Evolutionary conservation across 2,797 vertebrate genomes (phyloP).

Genomic region (Sebastes nivosus): DNA sequence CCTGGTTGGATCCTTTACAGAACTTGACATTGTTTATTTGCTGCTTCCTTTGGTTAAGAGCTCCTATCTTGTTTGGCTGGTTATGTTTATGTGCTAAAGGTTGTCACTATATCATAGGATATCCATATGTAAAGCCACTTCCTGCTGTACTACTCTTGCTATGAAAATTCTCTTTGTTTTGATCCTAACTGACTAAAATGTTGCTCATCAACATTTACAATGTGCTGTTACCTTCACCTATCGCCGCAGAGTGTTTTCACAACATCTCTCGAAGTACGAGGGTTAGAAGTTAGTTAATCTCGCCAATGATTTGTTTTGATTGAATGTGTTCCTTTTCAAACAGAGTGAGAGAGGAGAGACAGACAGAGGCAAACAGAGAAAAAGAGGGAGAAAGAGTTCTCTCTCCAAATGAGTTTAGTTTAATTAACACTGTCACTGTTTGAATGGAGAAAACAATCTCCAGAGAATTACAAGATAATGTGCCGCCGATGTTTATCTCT

Average conservation of each 20-base stretch:
- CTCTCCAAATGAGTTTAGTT: constrained; percentile 41
- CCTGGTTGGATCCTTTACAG: no score
- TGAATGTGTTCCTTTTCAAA: constrained; percentile 37
- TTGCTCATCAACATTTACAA: background rate
- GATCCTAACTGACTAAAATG: background rate
- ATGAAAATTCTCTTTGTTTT: background rate
- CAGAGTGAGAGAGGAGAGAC: background rate
- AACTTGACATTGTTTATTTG: no score
- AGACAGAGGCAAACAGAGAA: constrained; percentile 12
- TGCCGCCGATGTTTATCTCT: constrained; percentile 44
- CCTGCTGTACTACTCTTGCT: background rate
- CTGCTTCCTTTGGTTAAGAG: no score
- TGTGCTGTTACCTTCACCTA: background rate
- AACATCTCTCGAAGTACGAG: background rate
- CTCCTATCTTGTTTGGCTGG: no score
- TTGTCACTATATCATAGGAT: background rate
- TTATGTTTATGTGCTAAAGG: background rate
- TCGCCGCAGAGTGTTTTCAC: background rate
- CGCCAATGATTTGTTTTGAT: constrained; percentile 37
- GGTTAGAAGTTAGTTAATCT: constrained; percentile 29
- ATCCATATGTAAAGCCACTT: background rate
- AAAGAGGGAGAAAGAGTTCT: constrained; percentile 8
- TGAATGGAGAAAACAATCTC: constrained; percentile 49
- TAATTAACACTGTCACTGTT: constrained; percentile 64
- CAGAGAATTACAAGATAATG: constrained; percentile 43